Evolutionary conservation across 2,113 vertebrate species (phyloP), one percentile per base, ranked within the genome.

Genomic region (Myrmecobius fasciatus): DNA sequence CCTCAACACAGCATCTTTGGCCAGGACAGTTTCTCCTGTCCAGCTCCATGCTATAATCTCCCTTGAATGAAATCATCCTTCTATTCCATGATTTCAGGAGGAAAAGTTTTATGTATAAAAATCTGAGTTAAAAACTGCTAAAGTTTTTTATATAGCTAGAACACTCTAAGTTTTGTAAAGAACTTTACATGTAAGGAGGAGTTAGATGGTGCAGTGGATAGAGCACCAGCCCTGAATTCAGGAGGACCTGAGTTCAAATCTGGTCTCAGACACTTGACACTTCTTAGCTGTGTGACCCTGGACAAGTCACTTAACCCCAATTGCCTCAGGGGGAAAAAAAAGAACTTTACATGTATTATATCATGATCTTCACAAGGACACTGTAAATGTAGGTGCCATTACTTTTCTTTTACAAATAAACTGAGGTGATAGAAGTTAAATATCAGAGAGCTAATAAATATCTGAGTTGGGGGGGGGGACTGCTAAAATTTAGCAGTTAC

Each of bases 1-100:
- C 54, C 94, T 53, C 93, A 91, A 52, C 56, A 89, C 89, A 60
- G 75, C 6, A 20, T 26, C 91, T 93, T 92, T 49, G 89, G 25
- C 48, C 53, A n/a, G 3, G 20, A 25, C 51, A 93, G 48, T 28
- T 91, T 91, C 52, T 53, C 91, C 31, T 25, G 51, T 90, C 53
- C 52, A 51, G 14, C 83, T 52, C 83, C 43, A 0, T 60, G n/a
- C 91, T 91, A 88, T 51, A 91, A 90, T 90, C 92, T 91, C 95
- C 52, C n/a, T 83, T 90, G 47, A 90, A 51, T 48, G 10, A 49
- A 48, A 49, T 89, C 14, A 54, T 48, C 11, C 67, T 91, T 96
- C 10, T 24, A 47, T 51, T 28, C 49, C 26, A 46, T 47, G 26
- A 43, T 52, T 36, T 95, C 49, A 92, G 83, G 52, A 94, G 51